These are phyloP conservation scores for Ophthalmolycus amberensis DNA, from an alignment of 2,113 vertebrate species.

Conservation along the genomic window DNA sequence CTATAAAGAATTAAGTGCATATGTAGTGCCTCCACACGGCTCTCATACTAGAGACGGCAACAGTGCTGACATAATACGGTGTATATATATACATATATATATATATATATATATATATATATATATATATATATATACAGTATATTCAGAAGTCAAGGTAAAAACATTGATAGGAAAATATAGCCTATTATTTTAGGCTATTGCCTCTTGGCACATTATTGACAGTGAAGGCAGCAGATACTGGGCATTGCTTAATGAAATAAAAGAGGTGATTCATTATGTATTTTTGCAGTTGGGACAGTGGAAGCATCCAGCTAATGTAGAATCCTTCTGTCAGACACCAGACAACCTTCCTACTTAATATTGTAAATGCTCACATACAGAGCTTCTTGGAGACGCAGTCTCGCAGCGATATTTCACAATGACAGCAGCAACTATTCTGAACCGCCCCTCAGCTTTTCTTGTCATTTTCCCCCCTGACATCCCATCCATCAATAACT, in stretches of 20 bases:
- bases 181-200: too few relatives aligned
- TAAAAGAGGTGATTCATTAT: slow-evolving; percentile 22
- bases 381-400: slow-evolving; percentile 26
- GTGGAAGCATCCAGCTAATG: slow-evolving; percentile 15
- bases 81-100: too few relatives aligned
- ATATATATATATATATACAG: too few relatives aligned
- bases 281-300: slow-evolving; percentile 11
- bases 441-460: slow-evolving; percentile 56
- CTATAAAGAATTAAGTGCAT: too few relatives aligned
- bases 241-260: background rate
- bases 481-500: slow-evolving; percentile 66
- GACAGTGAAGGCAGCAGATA: too few relatives aligned
- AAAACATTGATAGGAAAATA: too few relatives aligned
- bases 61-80: too few relatives aligned
- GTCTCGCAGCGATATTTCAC: slow-evolving; percentile 57
- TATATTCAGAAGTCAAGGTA: too few relatives aligned
- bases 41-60: too few relatives aligned
- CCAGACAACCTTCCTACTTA: slow-evolving; percentile 43
- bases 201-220: too few relatives aligned
- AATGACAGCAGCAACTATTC: slow-evolving; percentile 60
- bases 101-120: too few relatives aligned
- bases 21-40: too few relatives aligned
- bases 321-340: slow-evolving; percentile 49
- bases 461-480: slow-evolving; percentile 28
- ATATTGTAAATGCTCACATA: slow-evolving; percentile 44